These are phyloP conservation scores for Geodia barretti DNA, from an alignment of 37 sponge, comb jelly and placozoan genomes.

Conservation along the genomic window DNA sequence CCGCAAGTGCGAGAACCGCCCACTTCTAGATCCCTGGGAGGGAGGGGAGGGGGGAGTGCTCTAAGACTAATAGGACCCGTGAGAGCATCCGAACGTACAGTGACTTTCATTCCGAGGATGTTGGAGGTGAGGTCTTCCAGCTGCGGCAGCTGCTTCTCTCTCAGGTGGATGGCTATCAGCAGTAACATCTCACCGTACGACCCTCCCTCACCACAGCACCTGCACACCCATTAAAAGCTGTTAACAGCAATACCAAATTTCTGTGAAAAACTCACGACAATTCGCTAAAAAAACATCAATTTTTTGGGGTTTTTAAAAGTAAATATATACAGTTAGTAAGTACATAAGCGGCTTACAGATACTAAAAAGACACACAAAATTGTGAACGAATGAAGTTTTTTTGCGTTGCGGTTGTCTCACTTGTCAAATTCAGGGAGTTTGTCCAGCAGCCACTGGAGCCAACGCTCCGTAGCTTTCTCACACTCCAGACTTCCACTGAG, in stretches of 20 bases:
- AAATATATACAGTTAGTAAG: too few relatives aligned
- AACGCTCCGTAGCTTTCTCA: constrained; percentile 54
- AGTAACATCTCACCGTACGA: constrained; percentile 81
- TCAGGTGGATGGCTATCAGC: constrained; percentile 79
- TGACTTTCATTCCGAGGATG: constrained; percentile 66
- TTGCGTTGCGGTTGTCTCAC: constrained; percentile 39
- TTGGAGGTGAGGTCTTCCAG: constrained; percentile 66
- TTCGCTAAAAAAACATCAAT: too few relatives aligned
- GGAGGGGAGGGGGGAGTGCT: neutral
- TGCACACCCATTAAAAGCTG: too few relatives aligned
- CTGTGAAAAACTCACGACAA: too few relatives aligned
- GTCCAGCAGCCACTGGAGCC: constrained; percentile 81
- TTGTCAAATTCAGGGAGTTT: constrained; percentile 58
- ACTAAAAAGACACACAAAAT: too few relatives aligned
- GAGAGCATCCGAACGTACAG: constrained; percentile 12
- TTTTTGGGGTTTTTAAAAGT: too few relatives aligned
- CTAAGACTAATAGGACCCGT: too few relatives aligned
- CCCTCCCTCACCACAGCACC: constrained; percentile 25
- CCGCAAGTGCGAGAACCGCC: constrained; percentile 46
- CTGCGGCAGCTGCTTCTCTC: constrained; percentile 63
- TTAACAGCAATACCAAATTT: too few relatives aligned
- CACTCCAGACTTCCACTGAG: too few relatives aligned
- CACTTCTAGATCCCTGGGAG: constrained; percentile 45
- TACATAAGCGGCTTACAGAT: too few relatives aligned
- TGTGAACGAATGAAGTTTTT: too few relatives aligned